Evolutionary conservation across 2,888 invertebrate species (phyloP), one percentile per base, ranked within the genome.

Genomic region (Heterodera filipjevi): DNA sequence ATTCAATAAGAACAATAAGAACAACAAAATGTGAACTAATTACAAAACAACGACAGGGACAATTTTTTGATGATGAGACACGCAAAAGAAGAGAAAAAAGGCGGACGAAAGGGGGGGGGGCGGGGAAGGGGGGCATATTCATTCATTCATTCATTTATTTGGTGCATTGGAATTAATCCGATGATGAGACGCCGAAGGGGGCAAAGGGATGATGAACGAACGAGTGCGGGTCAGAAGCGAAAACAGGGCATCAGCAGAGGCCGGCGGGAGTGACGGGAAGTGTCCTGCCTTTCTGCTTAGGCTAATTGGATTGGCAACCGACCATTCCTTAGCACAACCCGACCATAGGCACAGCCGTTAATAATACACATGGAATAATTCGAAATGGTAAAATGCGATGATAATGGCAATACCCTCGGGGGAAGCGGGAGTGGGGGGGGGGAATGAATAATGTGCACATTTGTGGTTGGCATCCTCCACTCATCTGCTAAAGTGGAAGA

Each of bases 301-400:
- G 53, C 53, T 53, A 53, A 53, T 53, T 53, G 53, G 53, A 53
- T 53, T 53, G 53, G 53, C 53, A 53, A 53, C 22, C 53, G 39
- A 22, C 53, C 53, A 53, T 19, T 22, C 22, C 22, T 53, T 53
- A 22, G 2, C 22, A 16, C 53, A 6, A 22, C 53, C 22, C 6
- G 22, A 6, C 46, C 3, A 12, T 46, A 6, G 6, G 8, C 44
- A 44, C 49, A 22, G 49, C 49, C 22, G 6, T 49, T 49, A 39
- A 39, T 39, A 39, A 49, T 49, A 5, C 16, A 49, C 53, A 53
- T 19, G 6, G 53, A 22, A 22, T 22, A 53, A 53, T 53, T 39
- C 39, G 12, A 39, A 39, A 10, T 39, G 39, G 53, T 6, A 53
- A 22, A 53, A 53, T 53, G 53, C 6, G 39, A 39, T 39, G 53